Conservation (phyloP, 35 echinoderm and acorn worm species). For the Antedon bifida region DNA sequence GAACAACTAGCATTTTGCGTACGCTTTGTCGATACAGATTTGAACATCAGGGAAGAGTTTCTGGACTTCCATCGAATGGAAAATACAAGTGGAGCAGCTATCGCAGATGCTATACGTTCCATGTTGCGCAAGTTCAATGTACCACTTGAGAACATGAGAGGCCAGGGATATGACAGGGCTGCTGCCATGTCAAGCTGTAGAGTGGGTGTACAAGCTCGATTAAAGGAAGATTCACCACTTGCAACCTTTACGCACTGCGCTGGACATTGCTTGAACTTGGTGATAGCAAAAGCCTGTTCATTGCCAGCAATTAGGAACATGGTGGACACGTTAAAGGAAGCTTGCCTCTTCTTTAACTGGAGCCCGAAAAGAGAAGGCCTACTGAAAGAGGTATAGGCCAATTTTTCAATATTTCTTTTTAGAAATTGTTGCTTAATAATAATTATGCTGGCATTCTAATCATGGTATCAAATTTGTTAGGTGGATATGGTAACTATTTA, state of each 20-base stretch:
- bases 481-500: too few species aligned
- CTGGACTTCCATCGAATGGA: neutral
- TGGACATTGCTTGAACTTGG: neutral
- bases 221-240: neutral
- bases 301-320: neutral
- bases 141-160: neutral
- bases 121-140: neutral
- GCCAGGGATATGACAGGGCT: neutral
- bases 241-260: neutral
- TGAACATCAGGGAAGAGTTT: neutral
- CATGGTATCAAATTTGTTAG: too few species aligned
- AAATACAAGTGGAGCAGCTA: neutral
- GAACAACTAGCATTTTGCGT: neutral
- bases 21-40: neutral
- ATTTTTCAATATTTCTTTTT: too few species aligned
- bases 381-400: neutral
- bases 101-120: neutral
- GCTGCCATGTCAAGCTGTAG: neutral
- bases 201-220: neutral
- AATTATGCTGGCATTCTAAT: too few species aligned
- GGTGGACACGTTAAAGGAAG: slow-evolving; percentile 7
- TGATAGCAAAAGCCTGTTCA: neutral
- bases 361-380: neutral
- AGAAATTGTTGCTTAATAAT: too few species aligned
- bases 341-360: neutral